phyloP scores from a whole-genome alignment of 2,113 vertebrate species.

The Passer domesticus region DNA sequence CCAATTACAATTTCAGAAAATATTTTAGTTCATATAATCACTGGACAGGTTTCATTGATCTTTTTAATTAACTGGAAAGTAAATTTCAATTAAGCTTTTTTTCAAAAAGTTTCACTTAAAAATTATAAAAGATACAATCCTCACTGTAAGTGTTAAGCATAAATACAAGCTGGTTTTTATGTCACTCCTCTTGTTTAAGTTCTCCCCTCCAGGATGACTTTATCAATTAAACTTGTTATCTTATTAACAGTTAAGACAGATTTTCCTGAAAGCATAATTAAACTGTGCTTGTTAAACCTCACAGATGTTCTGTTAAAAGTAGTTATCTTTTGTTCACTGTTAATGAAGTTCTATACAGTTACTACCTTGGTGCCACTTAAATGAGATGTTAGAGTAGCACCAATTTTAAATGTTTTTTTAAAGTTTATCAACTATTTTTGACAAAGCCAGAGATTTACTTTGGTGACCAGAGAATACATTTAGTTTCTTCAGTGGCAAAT shows the following conservation, averaged over 20 bases:
- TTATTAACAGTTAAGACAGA: slow-evolving; percentile 61
- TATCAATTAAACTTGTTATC: slow-evolving; percentile 71
- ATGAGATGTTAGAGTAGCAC: background rate
- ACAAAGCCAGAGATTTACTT: background rate
- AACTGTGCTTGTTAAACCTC: slow-evolving; percentile 55
- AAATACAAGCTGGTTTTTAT: background rate
- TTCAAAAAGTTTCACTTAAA: slow-evolving; percentile 32
- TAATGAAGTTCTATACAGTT: background rate
- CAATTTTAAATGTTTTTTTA: background rate
- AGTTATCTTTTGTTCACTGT: background rate
- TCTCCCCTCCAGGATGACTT: slow-evolving; percentile 36
- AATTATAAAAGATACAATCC: background rate
- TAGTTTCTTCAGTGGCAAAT: background rate
- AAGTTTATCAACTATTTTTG: background rate
- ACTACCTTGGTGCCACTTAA: background rate
- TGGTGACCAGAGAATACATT: background rate
- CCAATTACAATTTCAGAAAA: background rate
- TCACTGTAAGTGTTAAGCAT: background rate
- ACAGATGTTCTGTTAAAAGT: slow-evolving; percentile 61
- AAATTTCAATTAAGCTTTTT: background rate
- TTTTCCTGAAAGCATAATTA: slow-evolving; percentile 40
- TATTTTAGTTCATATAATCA: background rate
- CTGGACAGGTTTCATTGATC: background rate
- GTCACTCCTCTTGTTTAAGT: background rate
- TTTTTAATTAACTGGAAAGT: slow-evolving; percentile 1